phyloP scores from a whole-genome alignment of 2,888 invertebrate genomes.

The Mythimna ferrago region DNA sequence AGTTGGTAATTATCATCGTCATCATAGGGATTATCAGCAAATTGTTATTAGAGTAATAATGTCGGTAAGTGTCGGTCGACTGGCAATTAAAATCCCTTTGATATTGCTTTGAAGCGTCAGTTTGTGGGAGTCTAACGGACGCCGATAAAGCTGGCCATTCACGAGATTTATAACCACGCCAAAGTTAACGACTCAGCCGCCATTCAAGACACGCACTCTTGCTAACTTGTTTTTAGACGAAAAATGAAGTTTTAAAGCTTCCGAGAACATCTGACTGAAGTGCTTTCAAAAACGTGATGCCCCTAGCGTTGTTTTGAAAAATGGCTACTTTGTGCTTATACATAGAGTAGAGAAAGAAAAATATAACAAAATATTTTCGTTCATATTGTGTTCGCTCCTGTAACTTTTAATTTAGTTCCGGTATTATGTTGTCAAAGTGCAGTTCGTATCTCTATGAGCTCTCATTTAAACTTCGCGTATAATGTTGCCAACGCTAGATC shows the following conservation, averaged over 20 bases:
- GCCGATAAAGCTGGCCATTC: constrained; percentile 82
- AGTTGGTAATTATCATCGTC: constrained; percentile 69
- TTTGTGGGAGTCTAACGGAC: constrained; percentile 78
- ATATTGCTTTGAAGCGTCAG: constrained; percentile 80
- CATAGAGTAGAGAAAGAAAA: background rate
- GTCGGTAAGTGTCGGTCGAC: constrained; percentile 75
- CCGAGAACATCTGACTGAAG: constrained; percentile 79
- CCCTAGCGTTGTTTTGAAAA: constrained; percentile 67
- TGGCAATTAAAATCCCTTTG: constrained; percentile 84
- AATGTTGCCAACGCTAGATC: constrained; percentile 57
- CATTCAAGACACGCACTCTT: constrained; percentile 84
- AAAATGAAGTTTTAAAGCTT: constrained; percentile 81
- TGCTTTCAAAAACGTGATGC: constrained; percentile 73
- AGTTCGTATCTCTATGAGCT: constrained; percentile 40
- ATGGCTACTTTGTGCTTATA: constrained; percentile 26
- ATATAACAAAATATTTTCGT: constrained; percentile 34
- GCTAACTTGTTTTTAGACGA: constrained; percentile 81
- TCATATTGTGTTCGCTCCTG: constrained; percentile 30
- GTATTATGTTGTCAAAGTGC: constrained; percentile 52
- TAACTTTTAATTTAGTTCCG: constrained; percentile 42
- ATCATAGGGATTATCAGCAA: constrained; percentile 68
- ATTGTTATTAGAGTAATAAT: constrained; percentile 73
- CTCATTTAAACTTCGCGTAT: constrained; percentile 50
- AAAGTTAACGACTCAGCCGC: constrained; percentile 84
- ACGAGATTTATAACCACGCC: constrained; percentile 85